Evolutionary conservation across 2,113 vertebrate genomes (phyloP), one percentile per base, ranked within the genome.

Genomic region (Canis aureus): DNA sequence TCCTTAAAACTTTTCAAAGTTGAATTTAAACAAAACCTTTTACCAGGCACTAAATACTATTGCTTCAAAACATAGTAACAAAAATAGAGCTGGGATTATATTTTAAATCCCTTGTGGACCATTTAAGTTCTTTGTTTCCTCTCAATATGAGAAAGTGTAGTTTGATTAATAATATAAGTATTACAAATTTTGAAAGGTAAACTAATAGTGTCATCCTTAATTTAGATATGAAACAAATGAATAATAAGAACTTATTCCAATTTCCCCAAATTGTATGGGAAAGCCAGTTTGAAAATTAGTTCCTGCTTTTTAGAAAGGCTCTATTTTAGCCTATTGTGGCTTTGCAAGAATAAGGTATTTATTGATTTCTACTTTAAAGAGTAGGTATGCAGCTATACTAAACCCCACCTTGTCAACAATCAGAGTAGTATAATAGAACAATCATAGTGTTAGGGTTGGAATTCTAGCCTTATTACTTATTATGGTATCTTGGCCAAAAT

Each of bases 101-200:
- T 51, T 81, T 95, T 93, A 97, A 86, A 27, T 87, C 22, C 10
- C 53, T 74, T 38, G 23, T 74, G 64, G 11, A 53, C 10, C 19
- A 20, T 57, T 95, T 89, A 73, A 80, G 5, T 38, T 49, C 23
- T 91, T 66, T 11, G 11, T 80, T 80, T 80, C 15, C 80, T 67
- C 20, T 95, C 35, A 90, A 49, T 66, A 66, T 59, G 8, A 78
- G 49, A 94, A 91, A 85, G 32, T 53, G 4, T 55, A 90, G 22
- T 81, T 57, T 60, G 62, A 73, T 66, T 62, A 82, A 32, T 67
- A 66, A 29, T n/a, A 67, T 60, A 93, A 51, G 64, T 59, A 67
- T 76, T 78, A 94, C 20, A 93, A 64, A 92, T 59, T 80, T 62
- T 97, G 51, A 57, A 84, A 88, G 29, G 32, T 59, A 95, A 96